phyloP scores from a whole-genome alignment of 1,140 invertebrate genomes.

The Apis florea region DNA sequence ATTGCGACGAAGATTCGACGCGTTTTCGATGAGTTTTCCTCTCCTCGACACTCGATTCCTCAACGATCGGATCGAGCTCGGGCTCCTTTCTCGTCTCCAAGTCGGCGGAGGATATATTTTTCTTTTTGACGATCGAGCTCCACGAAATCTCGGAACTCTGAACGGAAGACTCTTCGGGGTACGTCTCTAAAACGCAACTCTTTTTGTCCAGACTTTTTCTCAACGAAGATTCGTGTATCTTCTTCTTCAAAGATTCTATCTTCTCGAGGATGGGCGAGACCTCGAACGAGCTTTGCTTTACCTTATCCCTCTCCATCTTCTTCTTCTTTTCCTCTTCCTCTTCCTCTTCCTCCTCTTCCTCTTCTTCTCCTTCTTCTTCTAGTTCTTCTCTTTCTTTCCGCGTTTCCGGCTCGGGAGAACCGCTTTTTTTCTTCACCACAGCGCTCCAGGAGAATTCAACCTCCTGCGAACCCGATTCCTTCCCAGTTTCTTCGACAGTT shows the following conservation, averaged over 20 bases:
- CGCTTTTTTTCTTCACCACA: slow-evolving; percentile 60
- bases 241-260: not conserved
- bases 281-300: slow-evolving; percentile 3
- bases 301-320: not conserved
- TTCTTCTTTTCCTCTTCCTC: slow-evolving; percentile 34
- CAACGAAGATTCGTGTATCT: not conserved
- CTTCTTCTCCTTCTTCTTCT: slow-evolving; percentile 25
- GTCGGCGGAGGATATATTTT: slow-evolving; percentile 1
- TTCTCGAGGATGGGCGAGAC: not conserved
- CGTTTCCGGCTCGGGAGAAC: not conserved
- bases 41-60: slow-evolving; percentile 16
- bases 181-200: slow-evolving; percentile 7
- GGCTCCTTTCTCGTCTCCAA: slow-evolving; percentile 25
- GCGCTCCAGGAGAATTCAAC: slow-evolving; percentile 68
- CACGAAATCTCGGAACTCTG: slow-evolving; percentile 56
- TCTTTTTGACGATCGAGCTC: slow-evolving; percentile 67
- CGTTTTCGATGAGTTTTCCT: not conserved
- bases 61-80: slow-evolving; percentile 10
- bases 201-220: slow-evolving; percentile 1
- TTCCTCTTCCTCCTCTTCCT: slow-evolving; percentile 37
- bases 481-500: slow-evolving; percentile 23
- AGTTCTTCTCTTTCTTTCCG: slow-evolving; percentile 36
- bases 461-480: not conserved
- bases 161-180: not conserved
- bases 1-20: not conserved